These are phyloP conservation scores for Hemitrygon akajei DNA, from an alignment of 2,797 vertebrate species.

Conservation along the genomic window DNA sequence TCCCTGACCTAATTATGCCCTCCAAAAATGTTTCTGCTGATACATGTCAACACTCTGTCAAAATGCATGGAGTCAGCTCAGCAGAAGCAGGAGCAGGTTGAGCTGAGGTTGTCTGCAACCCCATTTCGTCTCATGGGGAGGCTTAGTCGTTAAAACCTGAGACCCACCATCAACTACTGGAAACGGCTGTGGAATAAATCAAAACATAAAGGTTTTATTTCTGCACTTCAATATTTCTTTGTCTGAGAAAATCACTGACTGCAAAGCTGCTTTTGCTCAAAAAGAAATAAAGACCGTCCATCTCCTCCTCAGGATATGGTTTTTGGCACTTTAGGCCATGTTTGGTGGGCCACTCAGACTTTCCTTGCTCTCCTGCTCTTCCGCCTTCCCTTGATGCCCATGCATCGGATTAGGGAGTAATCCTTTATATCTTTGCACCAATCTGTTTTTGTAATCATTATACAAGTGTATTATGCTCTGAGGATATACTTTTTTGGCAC, in stretches of 20 bases:
- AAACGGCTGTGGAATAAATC: slow-evolving; percentile 20
- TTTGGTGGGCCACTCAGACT: neutral
- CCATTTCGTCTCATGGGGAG: slow-evolving; percentile 9
- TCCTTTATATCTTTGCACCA: slow-evolving; percentile 24
- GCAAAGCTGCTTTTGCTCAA: neutral
- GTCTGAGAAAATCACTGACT: neutral
- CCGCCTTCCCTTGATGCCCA: neutral
- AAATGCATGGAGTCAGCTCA: neutral
- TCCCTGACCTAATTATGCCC: neutral
- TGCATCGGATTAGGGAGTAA: neutral
- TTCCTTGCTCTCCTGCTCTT: neutral
- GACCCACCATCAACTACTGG: slow-evolving; percentile 18
- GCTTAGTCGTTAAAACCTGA: neutral
- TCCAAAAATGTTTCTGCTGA: slow-evolving; percentile 19
- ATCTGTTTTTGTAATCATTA: slow-evolving; percentile 35
- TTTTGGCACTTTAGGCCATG: neutral
- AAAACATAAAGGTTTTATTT: neutral
- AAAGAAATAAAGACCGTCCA: slow-evolving; percentile 16
- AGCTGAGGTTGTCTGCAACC: neutral
- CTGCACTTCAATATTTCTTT: neutral
- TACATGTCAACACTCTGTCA: slow-evolving; percentile 17
- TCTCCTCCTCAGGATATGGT: slow-evolving; percentile 11
- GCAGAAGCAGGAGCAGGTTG: slow-evolving; percentile 11
- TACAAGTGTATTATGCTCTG: neutral
- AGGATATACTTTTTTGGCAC: slow-evolving; percentile 28